Base-by-base conservation (phyloP, 1,140 invertebrate genomes). In the Pseudomyrmex pallidus region DNA sequence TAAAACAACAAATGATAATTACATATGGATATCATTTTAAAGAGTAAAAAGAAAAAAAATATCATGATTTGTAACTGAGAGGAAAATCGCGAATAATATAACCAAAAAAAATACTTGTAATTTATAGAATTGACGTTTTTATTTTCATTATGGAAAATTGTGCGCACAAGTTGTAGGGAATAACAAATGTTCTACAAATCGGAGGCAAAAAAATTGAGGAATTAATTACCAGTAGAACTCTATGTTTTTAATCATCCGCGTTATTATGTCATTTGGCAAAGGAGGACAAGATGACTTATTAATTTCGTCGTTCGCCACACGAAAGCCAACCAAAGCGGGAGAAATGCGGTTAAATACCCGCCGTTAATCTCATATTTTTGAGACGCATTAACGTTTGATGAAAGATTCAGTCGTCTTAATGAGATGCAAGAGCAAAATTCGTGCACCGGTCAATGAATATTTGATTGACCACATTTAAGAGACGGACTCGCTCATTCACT, bases 321-420 rank as follows among this genome's bases (percentile, higher is more conserved):
- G 35, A 35, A 35, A 8, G 10, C 54, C 20, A 7, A 0, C 9
- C 44, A 1, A 66, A 8, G 20, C 20, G 70, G 54, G 20, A 7
- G 35, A 70, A 70, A 80, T 22, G 54, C 12, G 54, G 54, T 80
- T 80, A 70, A 7, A 17, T 59, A 59, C 44, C 8, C 44, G 35
- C 52, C 66, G 54, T 80, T 80, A 80, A 80, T 59, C 46, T 50
- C 54, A 70, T 70, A 80, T 70, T 61, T 80, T 66, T 80, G 52
- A 80, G 76, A 78, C 57, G 76, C 66, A 80, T 70, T 80, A 80
- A 80, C 52, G 76, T 80, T 80, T 80, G 76, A 78, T 78, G 57
- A 80, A 80, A 80, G 76, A 80, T 80, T 80, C 76, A 80, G 44
- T 59, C 20, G 17, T 48, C 59, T 80, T 80, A 80, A 80, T 70